Evolutionary conservation across 2,797 vertebrate genomes (phyloP).

Genomic region (Lates japonicus): DNA sequence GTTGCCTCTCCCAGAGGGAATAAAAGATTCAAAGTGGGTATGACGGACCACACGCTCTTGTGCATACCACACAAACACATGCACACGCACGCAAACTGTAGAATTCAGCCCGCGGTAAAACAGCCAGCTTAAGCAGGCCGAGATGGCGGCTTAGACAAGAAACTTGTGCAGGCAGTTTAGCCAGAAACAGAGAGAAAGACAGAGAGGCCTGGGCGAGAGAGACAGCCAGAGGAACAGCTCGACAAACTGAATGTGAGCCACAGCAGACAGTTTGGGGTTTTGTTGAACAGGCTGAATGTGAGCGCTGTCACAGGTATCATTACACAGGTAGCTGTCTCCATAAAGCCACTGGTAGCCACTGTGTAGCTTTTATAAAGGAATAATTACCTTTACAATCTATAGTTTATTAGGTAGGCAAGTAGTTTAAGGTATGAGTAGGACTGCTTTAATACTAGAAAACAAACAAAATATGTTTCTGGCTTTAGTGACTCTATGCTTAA

Average conservation of each 20-base stretch:
- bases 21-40: constrained; percentile 60
- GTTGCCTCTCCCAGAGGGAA: constrained; percentile 60
- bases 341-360: neutral
- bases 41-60: constrained; percentile 57
- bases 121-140: constrained; percentile 31
- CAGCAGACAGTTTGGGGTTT: constrained; percentile 44
- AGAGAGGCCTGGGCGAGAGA: constrained; percentile 35
- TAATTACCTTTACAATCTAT: neutral
- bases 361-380: constrained; percentile 1
- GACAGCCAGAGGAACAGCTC: constrained; percentile 46
- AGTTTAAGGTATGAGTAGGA: neutral
- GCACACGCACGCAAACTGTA: constrained; percentile 3
- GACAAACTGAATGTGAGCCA: constrained; percentile 49
- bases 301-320: constrained; percentile 41
- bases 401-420: neutral
- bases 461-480: neutral
- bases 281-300: constrained; percentile 19
- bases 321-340: constrained; percentile 24
- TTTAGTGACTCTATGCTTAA: too few relatives aligned
- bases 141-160: constrained; percentile 18
- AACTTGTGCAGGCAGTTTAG: constrained; percentile 43
- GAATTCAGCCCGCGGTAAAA: constrained; percentile 9
- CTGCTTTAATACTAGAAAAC: neutral
- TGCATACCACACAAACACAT: constrained; percentile 18
- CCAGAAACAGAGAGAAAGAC: constrained; percentile 28